Evolutionary conservation across 2,113 vertebrate genomes (phyloP).

Genomic region (Melanerpes aurifrons): DNA sequence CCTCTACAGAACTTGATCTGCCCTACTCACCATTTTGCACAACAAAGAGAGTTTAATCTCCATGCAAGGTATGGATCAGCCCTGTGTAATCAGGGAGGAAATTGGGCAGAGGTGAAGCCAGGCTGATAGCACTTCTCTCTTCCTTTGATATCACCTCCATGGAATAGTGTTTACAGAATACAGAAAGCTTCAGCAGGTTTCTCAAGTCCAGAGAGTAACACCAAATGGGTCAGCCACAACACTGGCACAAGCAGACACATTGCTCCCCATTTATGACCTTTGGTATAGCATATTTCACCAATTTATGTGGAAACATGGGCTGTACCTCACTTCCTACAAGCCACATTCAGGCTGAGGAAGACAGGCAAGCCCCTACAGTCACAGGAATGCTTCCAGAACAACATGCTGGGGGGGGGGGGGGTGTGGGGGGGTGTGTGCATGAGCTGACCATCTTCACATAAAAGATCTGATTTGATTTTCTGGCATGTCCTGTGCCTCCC

Average conservation of each 20-base stretch:
- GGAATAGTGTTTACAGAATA: neutral
- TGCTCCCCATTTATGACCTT: neutral
- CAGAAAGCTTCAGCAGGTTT: neutral
- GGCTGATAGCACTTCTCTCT: neutral
- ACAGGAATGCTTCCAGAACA: neutral
- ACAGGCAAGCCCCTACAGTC: neutral
- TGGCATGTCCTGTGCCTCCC: neutral
- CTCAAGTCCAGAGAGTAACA: neutral
- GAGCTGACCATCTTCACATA: neutral
- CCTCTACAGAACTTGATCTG: neutral
- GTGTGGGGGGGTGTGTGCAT: no score
- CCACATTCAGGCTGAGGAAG: neutral
- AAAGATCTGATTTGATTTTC: neutral
- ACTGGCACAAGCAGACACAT: neutral
- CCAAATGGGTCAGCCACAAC: neutral
- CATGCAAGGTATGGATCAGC: neutral
- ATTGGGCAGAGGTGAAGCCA: neutral
- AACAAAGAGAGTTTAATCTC: conserved; percentile 5
- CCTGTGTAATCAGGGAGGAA: conserved; percentile 10
- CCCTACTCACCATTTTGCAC: neutral
- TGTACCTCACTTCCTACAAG: neutral
- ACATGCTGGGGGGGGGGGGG: no score
- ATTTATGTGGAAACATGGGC: accelerated
- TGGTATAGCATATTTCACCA: neutral
- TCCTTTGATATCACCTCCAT: neutral